Conservation (phyloP, 1,140 invertebrate species). For the Papilio polytes region DNA sequence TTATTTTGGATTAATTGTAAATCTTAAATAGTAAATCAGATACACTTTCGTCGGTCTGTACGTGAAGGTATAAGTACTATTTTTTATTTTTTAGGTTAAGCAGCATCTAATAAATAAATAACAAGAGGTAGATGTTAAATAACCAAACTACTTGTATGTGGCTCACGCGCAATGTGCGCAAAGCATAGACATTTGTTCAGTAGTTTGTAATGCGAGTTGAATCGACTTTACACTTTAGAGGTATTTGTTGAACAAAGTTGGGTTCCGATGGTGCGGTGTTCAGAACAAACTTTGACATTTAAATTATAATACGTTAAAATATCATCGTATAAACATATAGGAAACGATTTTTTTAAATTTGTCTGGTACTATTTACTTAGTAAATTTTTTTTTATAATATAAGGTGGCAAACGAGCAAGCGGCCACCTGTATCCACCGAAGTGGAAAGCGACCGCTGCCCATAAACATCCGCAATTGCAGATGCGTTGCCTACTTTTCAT, state of each 20-base stretch:
- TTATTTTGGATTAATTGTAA: too few relatives aligned
- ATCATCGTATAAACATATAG: not conserved
- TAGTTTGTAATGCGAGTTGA: slow-evolving; percentile 23
- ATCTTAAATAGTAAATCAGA: not conserved
- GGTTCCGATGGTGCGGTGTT: not conserved
- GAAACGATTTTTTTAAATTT: too few relatives aligned
- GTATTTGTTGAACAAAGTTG: slow-evolving; percentile 7
- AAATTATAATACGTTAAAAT: not conserved
- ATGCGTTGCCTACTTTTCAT: too few relatives aligned
- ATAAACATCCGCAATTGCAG: too few relatives aligned
- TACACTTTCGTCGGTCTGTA: not conserved
- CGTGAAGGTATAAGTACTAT: not conserved
- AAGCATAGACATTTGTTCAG: slow-evolving; percentile 11
- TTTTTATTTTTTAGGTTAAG: not conserved
- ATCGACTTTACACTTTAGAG: slow-evolving; percentile 13
- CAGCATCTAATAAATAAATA: not conserved
- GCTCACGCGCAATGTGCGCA: slow-evolving; percentile 1
- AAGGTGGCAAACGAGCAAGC: too few relatives aligned
- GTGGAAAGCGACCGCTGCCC: too few relatives aligned
- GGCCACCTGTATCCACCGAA: too few relatives aligned
- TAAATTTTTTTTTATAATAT: too few relatives aligned
- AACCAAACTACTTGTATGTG: slow-evolving; percentile 2
- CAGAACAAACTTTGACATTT: not conserved
- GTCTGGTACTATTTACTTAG: too few relatives aligned
- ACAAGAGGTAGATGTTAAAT: not conserved